A percentile compares a stretch with the other conserved stretches of the same genome.
Conservation (phyloP, 64 coral and sea anemone genomes). For the Trachythela sp. region DNA sequence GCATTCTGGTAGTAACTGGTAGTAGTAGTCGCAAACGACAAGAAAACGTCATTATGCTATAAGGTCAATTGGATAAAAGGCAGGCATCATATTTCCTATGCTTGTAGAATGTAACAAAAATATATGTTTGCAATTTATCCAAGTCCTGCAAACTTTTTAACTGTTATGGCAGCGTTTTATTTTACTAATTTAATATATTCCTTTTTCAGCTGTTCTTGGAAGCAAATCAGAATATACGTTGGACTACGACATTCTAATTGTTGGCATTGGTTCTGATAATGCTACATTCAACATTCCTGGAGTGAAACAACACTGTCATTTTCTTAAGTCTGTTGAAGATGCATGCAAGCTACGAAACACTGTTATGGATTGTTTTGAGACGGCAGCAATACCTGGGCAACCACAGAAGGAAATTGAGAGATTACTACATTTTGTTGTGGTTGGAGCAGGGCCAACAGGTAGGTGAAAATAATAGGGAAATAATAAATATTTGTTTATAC, state of each 20-base stretch:
- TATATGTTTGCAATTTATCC: no score
- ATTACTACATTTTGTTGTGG: slow-evolving; percentile 10
- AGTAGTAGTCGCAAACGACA: no score
- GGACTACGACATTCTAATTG: neutral
- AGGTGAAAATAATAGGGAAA: neutral
- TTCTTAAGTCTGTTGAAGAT: slow-evolving; percentile 13
- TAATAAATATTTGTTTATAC: neutral
- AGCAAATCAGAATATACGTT: slow-evolving; percentile 13
- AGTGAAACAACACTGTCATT: neutral
- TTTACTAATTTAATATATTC: neutral
- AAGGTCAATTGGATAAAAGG: no score
- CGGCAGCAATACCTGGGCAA: slow-evolving; percentile 16
- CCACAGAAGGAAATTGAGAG: neutral
- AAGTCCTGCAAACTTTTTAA: no score
- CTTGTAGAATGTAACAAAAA: no score
- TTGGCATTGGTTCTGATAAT: slow-evolving; percentile 2
- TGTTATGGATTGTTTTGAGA: slow-evolving; percentile 13
- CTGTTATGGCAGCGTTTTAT: no score
- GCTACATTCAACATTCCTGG: slow-evolving; percentile 17
- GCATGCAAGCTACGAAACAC: slow-evolving; percentile 18
- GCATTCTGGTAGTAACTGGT: no score
- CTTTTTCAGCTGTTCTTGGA: neutral
- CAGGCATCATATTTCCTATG: no score
- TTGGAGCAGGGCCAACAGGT: slow-evolving; percentile 6
- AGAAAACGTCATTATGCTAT: no score